Base-by-base conservation (phyloP, 2,888 invertebrate species). In the Magallana nippona region DNA sequence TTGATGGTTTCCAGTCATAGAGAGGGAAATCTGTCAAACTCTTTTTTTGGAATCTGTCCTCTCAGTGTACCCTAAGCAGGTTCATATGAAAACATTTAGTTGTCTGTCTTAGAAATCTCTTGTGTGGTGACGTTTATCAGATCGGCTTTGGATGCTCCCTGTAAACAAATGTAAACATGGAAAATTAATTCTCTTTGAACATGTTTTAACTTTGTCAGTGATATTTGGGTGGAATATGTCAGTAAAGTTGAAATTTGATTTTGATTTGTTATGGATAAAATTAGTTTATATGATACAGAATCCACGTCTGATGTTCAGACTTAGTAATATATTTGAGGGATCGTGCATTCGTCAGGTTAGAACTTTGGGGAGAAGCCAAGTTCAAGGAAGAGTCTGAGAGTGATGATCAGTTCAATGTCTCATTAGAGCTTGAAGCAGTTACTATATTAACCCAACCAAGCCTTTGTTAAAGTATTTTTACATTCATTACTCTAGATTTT, bases 301-400 rank as follows among this genome's bases (percentile, higher is more conserved):
- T 63, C 11, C 1, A 13, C 15, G 22, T 63, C 11, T 10, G 63
- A 27, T 63, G 13, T 27, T 5, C 27, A 27, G 63, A 44, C 44
- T 44, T 44, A 13, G 1, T 13, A 13, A 10, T 63, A 10, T 63
- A 22, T 63, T 63, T 63, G 11, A 19, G 63, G 19, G 63, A 63
- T 63, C 19, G 11, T 19, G 19, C 1, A 15, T 27, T 27, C 63
- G 27, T 27, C 13, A 22, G 13, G 27, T 22, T 22, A 22, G 63
- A 63, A 5, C 11, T 63, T 63, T 63, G 63, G 63, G 63, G 63
- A 63, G 22, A 63, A 22, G 63, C 63, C 63, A 63, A 63, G 63
- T 19, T 63, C 63, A 11, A 17, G 13, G 11, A 15, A 27, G 63
- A 63, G 27, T 63, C 27, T 27, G 10, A 27, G 13, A 63, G 63